These are phyloP conservation scores for Elaphurus davidianus DNA, from an alignment of 2,113 vertebrate species.

Conservation along the genomic window DNA sequence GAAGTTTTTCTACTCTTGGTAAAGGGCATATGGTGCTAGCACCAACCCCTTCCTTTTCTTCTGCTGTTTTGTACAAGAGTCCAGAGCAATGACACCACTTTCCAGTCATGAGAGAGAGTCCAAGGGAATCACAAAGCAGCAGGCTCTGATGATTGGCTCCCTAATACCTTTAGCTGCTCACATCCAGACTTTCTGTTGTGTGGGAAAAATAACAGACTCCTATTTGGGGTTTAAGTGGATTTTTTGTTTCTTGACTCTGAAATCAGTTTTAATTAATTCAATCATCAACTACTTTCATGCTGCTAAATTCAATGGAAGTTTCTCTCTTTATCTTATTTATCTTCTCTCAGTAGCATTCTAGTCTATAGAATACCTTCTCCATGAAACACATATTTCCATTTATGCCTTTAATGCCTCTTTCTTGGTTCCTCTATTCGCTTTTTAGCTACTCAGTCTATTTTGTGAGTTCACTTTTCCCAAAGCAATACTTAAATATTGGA, in stretches of 20 bases:
- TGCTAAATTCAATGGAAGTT: not conserved
- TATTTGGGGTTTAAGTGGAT: not conserved
- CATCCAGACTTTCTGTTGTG: not conserved
- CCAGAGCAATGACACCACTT: not conserved
- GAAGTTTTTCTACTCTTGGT: not conserved
- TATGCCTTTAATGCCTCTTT: not conserved
- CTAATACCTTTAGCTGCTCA: not conserved
- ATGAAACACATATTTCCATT: not conserved
- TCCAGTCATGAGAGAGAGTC: not conserved
- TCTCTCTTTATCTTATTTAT: not conserved
- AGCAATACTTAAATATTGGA: not conserved
- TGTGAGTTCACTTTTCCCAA: not conserved
- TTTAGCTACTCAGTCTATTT: not conserved
- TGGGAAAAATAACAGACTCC: not conserved
- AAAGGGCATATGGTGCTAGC: not conserved
- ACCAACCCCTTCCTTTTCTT: not conserved
- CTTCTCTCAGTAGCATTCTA: not conserved
- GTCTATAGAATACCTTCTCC: not conserved
- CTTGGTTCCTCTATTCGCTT: not conserved
- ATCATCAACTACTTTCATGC: not conserved
- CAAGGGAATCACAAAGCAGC: not conserved
- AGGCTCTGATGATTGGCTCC: too few species aligned
- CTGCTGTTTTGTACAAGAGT: too few species aligned
- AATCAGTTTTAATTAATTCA: not conserved
- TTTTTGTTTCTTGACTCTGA: not conserved